Base-by-base conservation (phyloP, 2,113 vertebrate genomes). In the Podarcis muralis region DNA sequence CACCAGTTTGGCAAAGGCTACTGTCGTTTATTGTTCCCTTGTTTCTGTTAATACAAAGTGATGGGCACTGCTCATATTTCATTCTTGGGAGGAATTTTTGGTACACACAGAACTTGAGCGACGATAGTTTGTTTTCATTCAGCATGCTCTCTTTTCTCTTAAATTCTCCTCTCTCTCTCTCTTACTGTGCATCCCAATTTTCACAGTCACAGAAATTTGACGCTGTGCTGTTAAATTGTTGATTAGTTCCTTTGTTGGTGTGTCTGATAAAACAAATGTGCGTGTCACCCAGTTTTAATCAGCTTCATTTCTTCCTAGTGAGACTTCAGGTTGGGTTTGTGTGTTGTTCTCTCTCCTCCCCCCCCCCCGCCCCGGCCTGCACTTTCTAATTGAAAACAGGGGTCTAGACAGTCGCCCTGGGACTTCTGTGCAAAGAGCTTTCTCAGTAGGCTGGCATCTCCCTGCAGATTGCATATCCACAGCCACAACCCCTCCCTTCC, bases 261-360 rank as follows among this genome's bases (percentile, higher is more conserved):
- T 93, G 92, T 96, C 96, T 95, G 96, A 96, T 97, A 95, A 95
- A 87, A 95, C 93, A 95, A 95, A 92, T 93, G 90, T 95, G 88
- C 87, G 83, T 40, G 69, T 79, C 43, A 80, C 86, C 92, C 81
- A 0, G 90, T 95, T 96, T 96, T 96, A 95, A 95, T 96, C 91
- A 94, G 91, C 92, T 95, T 94, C 62, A 75, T 92, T 92, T 95
- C 86, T 92, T 95, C 91, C 91, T 77, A 94, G 86, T 90, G 86
- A 85, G 76, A 93, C 80, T 91, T 93, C 94, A 94, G 89, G 88
- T 62, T 91, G 74, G 90, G 91, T 89, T 93, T 83, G 89, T 83
- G 89, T 89, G 91, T 59, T 80, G 81, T 85, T 43, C 90, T 40
- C 27, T 6, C 8, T 69, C 68, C 65, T 77, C 40, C 68, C 62